A percentile compares a stretch with the other conserved stretches of the same genome.
These are phyloP conservation scores for Leptinotarsa juncta DNA, from an alignment of 2,888 invertebrate genomes.

Conservation along the genomic window DNA sequence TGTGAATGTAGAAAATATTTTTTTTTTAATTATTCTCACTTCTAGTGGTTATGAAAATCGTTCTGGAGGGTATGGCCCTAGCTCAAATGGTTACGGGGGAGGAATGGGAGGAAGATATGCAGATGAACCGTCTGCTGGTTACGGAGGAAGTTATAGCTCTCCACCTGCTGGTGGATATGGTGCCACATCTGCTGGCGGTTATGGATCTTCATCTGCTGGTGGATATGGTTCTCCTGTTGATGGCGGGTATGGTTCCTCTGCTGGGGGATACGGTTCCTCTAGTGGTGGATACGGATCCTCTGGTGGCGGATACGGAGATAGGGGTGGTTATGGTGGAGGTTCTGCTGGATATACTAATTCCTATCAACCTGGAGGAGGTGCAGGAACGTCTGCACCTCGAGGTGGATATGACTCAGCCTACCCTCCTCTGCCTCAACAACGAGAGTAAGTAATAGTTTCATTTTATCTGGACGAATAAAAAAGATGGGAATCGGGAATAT, in stretches of 20 bases:
- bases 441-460: constrained; percentile 47
- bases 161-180: constrained; percentile 44
- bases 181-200: constrained; percentile 39
- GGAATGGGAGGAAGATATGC: constrained; percentile 42
- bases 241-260: constrained; percentile 44
- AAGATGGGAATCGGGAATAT: too few species aligned
- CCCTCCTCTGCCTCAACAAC: constrained; percentile 51
- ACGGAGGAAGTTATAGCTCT: constrained; percentile 35
- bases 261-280: constrained; percentile 44
- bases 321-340: constrained; percentile 37
- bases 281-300: constrained; percentile 31
- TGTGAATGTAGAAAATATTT: background rate
- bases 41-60: constrained; percentile 3
- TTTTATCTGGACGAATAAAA: constrained; percentile 46
- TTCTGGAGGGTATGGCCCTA: constrained; percentile 35
- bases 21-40: background rate
- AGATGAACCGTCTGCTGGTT: constrained; percentile 39
- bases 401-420: constrained; percentile 52
- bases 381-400: constrained; percentile 30
- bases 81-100: constrained; percentile 42
- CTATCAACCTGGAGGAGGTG: constrained; percentile 33
- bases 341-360: constrained; percentile 36
- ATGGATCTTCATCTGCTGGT: constrained; percentile 27
- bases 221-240: constrained; percentile 44
- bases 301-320: constrained; percentile 39